Base-by-base conservation (phyloP, 2,888 invertebrate species). In the Cephus pygmeus region DNA sequence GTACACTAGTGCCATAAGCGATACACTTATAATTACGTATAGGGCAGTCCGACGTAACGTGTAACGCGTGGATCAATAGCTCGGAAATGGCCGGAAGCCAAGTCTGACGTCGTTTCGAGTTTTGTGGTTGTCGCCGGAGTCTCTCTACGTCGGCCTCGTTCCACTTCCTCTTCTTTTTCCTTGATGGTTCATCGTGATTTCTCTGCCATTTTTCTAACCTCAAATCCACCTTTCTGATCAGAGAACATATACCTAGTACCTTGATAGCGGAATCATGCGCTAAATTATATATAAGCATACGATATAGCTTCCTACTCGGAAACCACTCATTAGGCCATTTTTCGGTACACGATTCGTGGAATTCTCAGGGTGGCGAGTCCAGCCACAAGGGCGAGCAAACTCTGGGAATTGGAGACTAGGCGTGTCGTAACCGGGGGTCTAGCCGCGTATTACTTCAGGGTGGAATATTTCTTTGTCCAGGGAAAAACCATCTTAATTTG, bases 11-110 rank as follows among this genome's bases (percentile, higher is more conserved):
- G 56, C 56, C 56, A 56, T 56, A 56, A 56, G 23, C 85, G 88
- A 88, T 89, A 89, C 87, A 87, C 87, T 87, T 89, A 90, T 90
- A 88, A 90, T 90, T 89, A 88, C 87, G 88, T 88, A 85, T 88
- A 85, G 87, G 86, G 87, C 86, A 86, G 83, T 84, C 87, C 85
- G 88, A 87, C 86, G 87, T 88, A 88, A 89, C 89, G 88, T 88
- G 88, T 89, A 56, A 56, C 56, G 23, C 56, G 56, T 87, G 89
- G 89, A 90, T 90, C 90, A 89, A 90, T 90, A 90, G 88, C 87
- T 86, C 84, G 89, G 87, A 90, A 90, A 90, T 90, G 89, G 90
- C 89, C 89, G 89, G 89, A 90, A 90, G 90, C 89, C 90, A 90
- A 89, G 89, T 89, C 88, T 89, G 89, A 87, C 89, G 88, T 90